Conservation (phyloP, 2,888 invertebrate species). For the Ditylenchus weischeri region DNA sequence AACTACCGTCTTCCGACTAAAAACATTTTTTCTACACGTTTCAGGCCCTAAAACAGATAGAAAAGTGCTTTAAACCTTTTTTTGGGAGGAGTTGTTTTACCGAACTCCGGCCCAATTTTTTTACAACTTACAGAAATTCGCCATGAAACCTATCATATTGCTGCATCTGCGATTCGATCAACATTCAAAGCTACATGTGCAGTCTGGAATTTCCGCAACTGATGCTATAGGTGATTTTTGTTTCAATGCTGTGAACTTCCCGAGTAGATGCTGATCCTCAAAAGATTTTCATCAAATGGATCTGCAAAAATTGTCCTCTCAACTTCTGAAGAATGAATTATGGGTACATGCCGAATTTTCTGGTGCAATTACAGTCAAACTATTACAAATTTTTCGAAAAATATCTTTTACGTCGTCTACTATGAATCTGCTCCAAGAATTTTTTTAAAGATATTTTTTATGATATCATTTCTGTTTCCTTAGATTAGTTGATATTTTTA, state of each 20-base stretch:
- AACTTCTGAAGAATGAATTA: slow-evolving; percentile 42
- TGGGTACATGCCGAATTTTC: slow-evolving; percentile 18
- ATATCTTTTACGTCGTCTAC: slow-evolving; percentile 30
- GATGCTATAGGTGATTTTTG: slow-evolving; percentile 41
- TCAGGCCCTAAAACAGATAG: no score
- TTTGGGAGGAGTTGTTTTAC: no score
- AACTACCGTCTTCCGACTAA: no score
- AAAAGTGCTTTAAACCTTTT: no score
- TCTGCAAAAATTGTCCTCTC: slow-evolving; percentile 43
- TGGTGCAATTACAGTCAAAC: slow-evolving; percentile 37
- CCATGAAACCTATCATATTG: slow-evolving; percentile 36
- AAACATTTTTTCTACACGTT: no score
- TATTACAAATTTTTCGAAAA: slow-evolving; percentile 35
- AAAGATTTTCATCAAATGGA: slow-evolving; percentile 36
- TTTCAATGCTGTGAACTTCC: slow-evolving; percentile 54
- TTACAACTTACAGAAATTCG: no score
- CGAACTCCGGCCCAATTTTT: no score
- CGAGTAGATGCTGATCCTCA: slow-evolving; percentile 46
- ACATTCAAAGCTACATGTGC: slow-evolving; percentile 52
- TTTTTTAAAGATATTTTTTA: no score
- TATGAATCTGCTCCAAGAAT: slow-evolving; percentile 41
- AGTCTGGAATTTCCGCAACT: slow-evolving; percentile 34
- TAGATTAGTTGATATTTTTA: no score
- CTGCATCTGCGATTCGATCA: slow-evolving; percentile 57
- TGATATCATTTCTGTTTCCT: no score